Evolutionary conservation across 2,888 invertebrate genomes (phyloP), one percentile per base, ranked within the genome.

Genomic region (Brachyptera risi): DNA sequence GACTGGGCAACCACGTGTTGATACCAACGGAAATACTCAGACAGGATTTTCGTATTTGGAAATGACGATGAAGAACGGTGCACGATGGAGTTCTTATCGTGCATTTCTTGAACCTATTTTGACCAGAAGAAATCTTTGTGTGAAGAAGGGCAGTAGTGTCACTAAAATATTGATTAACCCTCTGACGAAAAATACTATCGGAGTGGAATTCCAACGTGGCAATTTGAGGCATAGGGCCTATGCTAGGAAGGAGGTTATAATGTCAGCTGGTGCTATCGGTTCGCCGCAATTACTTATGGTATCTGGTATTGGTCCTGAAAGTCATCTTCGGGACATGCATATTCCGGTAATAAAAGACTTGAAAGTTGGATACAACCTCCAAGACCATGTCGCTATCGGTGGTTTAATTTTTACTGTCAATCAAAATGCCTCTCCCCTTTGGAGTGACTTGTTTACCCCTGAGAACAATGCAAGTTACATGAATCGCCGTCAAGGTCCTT

Each of bases 331-430:
- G n/a, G n/a, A n/a, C n/a, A n/a, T n/a, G n/a, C n/a, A n/a, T n/a
- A n/a, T n/a, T n/a, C n/a, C n/a, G n/a, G n/a, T n/a, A n/a, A n/a
- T n/a, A n/a, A n/a, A n/a, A n/a, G n/a, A n/a, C n/a, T n/a, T 83
- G 31, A 79, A 79, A 4, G 87, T 88, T 0, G 88, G 89, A 1
- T 78, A 83, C 64, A 85, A 86, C 69, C 73, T 88, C 3, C 85
- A 86, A 79, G 88, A 88, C 68, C 87, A 88, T 69, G 79, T 86
- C 19, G 81, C 82, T 1, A 83, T 85, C 51, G 82, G 84, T 13
- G 86, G 84, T 2, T 66, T 87, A 2, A 81, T 82, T 47, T 87
- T 83, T 69, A 67, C 80, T 9, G 76, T 84, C 1, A 73, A 75
- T 26, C 37, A 61, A 9, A 58, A 13, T 31, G 50, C 59, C 5